These are phyloP conservation scores for Neogale vison DNA, from an alignment of 2,113 vertebrate species.

Conservation along the genomic window DNA sequence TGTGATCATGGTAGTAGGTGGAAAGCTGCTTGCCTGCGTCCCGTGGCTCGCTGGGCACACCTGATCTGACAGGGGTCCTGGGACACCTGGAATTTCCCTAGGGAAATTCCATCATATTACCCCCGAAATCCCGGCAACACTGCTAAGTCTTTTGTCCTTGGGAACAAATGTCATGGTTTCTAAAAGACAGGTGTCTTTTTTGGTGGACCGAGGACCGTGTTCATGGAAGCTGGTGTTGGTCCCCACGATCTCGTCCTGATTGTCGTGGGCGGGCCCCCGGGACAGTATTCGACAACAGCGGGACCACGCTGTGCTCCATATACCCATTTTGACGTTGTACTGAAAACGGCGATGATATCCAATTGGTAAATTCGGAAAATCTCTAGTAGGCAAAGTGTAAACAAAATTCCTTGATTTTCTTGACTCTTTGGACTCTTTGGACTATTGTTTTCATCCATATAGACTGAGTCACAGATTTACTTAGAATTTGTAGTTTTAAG, in stretches of 20 bases:
- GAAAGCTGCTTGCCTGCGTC: not conserved
- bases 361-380: not conserved
- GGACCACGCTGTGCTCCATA: not conserved
- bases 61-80: not conserved
- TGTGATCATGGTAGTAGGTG: not conserved
- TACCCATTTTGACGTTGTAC: not conserved
- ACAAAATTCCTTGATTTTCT: not conserved
- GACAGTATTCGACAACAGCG: not conserved
- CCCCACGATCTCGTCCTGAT: not conserved
- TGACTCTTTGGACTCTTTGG: not conserved
- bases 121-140: not conserved
- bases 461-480: not conserved
- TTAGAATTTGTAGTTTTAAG: not conserved
- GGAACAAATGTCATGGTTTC: not conserved
- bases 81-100: not conserved
- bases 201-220: not conserved
- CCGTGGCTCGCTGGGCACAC: not conserved
- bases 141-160: not conserved
- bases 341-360: not conserved
- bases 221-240: fast-evolving
- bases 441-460: not conserved
- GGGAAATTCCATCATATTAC: not conserved
- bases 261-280: not conserved
- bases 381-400: not conserved
- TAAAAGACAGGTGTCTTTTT: not conserved